These are phyloP conservation scores for Drosophila mulleri DNA, from an alignment of 2,888 invertebrate species.

Conservation along the genomic window DNA sequence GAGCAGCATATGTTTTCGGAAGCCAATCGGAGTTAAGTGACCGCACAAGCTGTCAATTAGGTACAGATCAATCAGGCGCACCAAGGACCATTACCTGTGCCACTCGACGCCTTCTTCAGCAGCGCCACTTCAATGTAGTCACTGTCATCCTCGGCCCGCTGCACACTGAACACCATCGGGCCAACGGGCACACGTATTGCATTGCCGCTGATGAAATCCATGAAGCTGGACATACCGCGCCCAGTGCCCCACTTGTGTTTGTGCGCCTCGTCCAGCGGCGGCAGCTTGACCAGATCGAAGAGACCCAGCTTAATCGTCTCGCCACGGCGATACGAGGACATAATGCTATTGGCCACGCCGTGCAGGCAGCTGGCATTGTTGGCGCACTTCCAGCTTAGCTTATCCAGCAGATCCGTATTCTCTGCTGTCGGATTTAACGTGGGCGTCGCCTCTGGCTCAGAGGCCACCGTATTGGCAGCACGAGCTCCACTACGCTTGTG, in stretches of 20 bases:
- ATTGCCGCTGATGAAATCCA: constrained; percentile 83
- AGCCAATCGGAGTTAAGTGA: constrained; percentile 18
- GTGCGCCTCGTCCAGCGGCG: constrained; percentile 57
- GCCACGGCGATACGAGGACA: constrained; percentile 86
- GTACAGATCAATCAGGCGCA: constrained; percentile 32
- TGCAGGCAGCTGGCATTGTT: constrained; percentile 88
- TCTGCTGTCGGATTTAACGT: constrained; percentile 36
- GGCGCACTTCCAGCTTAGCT: constrained; percentile 86
- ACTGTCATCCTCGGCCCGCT: constrained; percentile 83
- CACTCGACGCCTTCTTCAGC: constrained; percentile 78
- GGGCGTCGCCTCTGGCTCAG: constrained; percentile 6
- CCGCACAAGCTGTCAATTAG: constrained; percentile 31
- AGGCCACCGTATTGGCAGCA: constrained; percentile 40
- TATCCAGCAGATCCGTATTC: constrained; percentile 80
- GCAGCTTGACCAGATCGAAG: constrained; percentile 87
- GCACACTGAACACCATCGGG: constrained; percentile 84
- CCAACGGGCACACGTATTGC: constrained; percentile 84
- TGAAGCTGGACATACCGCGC: constrained; percentile 79
- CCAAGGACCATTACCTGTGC: constrained; percentile 77
- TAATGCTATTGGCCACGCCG: constrained; percentile 86
- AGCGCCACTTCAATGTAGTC: constrained; percentile 84
- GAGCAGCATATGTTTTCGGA: constrained; percentile 19
- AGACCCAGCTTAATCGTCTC: constrained; percentile 87
- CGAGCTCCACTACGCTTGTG: constrained; percentile 66
- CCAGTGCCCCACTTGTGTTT: constrained; percentile 74